phyloP scores from a whole-genome alignment of 1,140 invertebrate genomes.

The Planococcus citri region DNA sequence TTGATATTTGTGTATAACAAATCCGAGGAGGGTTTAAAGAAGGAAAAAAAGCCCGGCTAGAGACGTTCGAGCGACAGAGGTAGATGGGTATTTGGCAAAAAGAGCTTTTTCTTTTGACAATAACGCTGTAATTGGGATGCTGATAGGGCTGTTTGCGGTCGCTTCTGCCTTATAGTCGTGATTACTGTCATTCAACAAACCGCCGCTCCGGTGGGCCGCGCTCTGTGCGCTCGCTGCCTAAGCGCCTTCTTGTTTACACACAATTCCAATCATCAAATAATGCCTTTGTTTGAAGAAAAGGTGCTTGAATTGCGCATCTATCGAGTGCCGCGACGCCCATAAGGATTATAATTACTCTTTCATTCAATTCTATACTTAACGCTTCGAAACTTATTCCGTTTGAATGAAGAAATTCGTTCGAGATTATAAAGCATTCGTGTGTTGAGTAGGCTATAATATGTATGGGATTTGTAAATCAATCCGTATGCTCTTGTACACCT shows the following conservation, averaged over 20 bases:
- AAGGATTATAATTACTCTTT: background rate
- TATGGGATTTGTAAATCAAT: no score
- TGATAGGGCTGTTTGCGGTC: constrained; percentile 5
- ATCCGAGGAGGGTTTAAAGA: no score
- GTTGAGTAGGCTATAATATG: no score
- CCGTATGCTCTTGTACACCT: no score
- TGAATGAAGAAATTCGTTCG: background rate
- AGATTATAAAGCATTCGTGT: no score
- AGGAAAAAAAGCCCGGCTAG: no score
- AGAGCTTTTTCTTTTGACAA: constrained; percentile 5
- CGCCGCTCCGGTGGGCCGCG: background rate
- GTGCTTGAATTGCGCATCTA: background rate
- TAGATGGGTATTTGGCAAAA: background rate
- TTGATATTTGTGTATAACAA: background rate
- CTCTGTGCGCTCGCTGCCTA: no score
- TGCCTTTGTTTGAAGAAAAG: background rate
- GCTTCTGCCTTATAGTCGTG: background rate
- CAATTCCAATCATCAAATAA: background rate
- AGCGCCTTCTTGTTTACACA: no score
- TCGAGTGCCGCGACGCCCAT: background rate
- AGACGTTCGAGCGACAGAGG: no score
- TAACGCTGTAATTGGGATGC: background rate
- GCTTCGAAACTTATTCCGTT: background rate
- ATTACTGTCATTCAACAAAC: background rate
- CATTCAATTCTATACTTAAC: background rate